phyloP scores from a whole-genome alignment of 2,888 invertebrate species.

The Nemurella pictetii region DNA sequence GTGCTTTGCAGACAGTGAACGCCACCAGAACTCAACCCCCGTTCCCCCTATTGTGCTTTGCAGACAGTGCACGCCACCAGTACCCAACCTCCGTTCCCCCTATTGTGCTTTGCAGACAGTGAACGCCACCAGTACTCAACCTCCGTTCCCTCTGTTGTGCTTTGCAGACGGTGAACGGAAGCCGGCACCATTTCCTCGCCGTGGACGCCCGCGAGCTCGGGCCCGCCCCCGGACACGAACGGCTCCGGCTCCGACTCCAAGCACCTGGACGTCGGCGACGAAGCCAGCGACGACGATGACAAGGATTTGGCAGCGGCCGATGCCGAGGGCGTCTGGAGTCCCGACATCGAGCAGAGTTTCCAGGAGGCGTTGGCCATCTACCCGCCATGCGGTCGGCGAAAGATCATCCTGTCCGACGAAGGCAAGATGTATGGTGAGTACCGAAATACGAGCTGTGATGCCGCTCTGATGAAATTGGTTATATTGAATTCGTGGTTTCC shows the following conservation, averaged over 20 bases:
- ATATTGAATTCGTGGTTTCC: too few relatives aligned
- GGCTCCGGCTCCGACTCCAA: conserved; percentile 90
- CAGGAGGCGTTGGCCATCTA: conserved; percentile 99
- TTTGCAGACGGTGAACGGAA: conserved; percentile 55
- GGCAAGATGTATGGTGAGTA: conserved; percentile 99
- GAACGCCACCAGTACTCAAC: too few relatives aligned
- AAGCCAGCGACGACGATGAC: conserved; percentile 78
- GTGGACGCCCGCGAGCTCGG: conserved; percentile 89
- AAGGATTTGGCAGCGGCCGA: conserved; percentile 94
- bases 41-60: too few relatives aligned
- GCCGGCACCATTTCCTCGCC: conserved; percentile 95
- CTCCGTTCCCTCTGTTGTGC: background rate
- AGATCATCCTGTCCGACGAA: conserved; percentile 99
- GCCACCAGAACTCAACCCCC: too few relatives aligned
- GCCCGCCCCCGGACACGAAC: conserved; percentile 86
- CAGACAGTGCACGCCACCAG: too few relatives aligned
- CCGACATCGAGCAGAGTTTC: conserved; percentile 99
- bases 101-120: too few relatives aligned
- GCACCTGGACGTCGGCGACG: conserved; percentile 88
- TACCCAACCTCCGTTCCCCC: too few relatives aligned
- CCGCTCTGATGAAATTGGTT: too few relatives aligned
- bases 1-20: too few relatives aligned
- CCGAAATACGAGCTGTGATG: too few relatives aligned
- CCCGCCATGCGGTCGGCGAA: conserved; percentile 98
- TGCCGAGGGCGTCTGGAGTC: conserved; percentile 99